Evolutionary conservation across 2,888 invertebrate genomes (phyloP).

Genomic region (Drosophila phalerata): DNA sequence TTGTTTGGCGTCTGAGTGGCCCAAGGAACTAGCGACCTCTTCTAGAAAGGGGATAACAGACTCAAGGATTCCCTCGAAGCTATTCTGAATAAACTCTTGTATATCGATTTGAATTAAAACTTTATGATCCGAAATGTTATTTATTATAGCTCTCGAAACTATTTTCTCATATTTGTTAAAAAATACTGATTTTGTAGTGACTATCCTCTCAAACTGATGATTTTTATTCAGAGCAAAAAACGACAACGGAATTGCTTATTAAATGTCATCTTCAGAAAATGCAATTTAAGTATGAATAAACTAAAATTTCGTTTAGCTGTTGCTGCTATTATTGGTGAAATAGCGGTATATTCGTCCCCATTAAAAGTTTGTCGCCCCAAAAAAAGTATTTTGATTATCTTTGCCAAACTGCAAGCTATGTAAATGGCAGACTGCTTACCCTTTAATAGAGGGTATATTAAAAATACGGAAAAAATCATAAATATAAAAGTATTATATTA

Average conservation of each 20-base stretch:
- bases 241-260: neutral
- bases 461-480: neutral
- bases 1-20: constrained; percentile 34
- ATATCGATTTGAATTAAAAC: neutral
- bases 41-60: neutral
- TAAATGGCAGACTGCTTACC: constrained; percentile 21
- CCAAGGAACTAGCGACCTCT: neutral
- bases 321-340: constrained; percentile 43
- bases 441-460: constrained; percentile 1
- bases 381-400: constrained; percentile 54
- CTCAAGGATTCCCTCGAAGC: neutral
- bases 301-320: constrained; percentile 34
- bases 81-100: neutral
- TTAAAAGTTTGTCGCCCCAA: constrained; percentile 56
- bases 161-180: neutral
- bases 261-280: constrained; percentile 19
- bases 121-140: neutral
- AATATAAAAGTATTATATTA: too few relatives aligned
- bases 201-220: too few relatives aligned
- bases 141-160: neutral
- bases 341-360: constrained; percentile 20
- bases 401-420: constrained; percentile 41
- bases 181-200: too few relatives aligned
- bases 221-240: too few relatives aligned
- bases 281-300: constrained; percentile 18